Evolutionary conservation across 2,113 vertebrate genomes (phyloP).

Genomic region (Uria lomvia): DNA sequence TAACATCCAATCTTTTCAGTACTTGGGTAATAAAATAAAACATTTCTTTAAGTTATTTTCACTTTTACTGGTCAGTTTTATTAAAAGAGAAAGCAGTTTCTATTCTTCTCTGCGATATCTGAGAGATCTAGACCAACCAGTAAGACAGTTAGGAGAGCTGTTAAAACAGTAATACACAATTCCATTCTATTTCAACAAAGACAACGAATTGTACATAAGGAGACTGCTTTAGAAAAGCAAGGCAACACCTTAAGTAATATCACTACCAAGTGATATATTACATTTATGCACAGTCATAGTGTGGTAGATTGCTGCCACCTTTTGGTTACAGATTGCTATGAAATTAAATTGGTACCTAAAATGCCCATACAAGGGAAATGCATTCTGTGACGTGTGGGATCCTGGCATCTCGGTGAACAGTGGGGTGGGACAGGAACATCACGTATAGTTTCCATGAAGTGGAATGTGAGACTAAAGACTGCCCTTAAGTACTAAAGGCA

Average conservation of each 20-base stretch:
- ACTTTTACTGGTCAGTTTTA: neutral
- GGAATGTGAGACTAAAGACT: too few relatives aligned
- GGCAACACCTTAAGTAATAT: neutral
- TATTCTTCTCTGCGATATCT: neutral
- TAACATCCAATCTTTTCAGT: neutral
- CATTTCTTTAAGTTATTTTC: neutral
- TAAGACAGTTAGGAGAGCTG: neutral
- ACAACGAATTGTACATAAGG: neutral
- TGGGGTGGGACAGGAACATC: neutral
- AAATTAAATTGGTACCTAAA: neutral
- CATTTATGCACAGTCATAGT: too few relatives aligned
- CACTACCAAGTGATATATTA: rapidly evolving
- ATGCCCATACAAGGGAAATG: rapidly evolving
- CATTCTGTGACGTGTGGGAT: rapidly evolving
- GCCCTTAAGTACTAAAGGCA: too few relatives aligned
- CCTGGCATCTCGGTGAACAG: neutral
- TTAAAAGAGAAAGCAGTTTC: neutral
- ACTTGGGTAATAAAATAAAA: neutral
- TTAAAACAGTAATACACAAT: neutral
- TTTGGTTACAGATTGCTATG: neutral
- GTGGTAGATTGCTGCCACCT: constrained; percentile 46
- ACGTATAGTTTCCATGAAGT: neutral
- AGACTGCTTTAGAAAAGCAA: neutral
- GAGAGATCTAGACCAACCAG: neutral
- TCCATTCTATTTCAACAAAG: neutral